Base-by-base conservation (phyloP, 2,113 vertebrate species). In the Xyrauchen texanus region DNA sequence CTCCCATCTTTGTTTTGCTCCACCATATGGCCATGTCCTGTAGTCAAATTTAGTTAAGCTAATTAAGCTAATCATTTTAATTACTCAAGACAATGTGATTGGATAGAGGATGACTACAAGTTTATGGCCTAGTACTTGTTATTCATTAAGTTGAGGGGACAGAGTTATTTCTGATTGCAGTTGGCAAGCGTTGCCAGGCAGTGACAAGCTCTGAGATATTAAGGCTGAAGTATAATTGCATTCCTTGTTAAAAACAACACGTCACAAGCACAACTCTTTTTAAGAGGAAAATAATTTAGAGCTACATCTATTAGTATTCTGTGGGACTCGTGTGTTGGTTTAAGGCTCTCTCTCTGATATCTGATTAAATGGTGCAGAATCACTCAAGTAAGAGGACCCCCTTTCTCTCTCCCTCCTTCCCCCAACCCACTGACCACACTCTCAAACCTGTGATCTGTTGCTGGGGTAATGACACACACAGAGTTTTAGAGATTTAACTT, bases 41-140 rank as follows among this genome's bases (percentile, higher is more conserved):
- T 99, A 99, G 98, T 99, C 97, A 99, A 98, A 99, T 99, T 98
- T 97, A 98, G 96, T 98, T 99, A 99, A 99, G 98, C 98, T 99
- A 98, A 99, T 99, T 99, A 99, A 98, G 97, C 96, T 99, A 99
- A 99, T 99, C 97, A 99, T 98, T 99, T 99, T 99, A 99, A 99
- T 99, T 99, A 99, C 97, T 98, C 97, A 96, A 98, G 98, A 99
- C 98, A 98, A 98, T 97, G 97, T 98, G 96, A 97, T 97, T 98
- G 96, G 97, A 96, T 98, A 94, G 96, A 97, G 93, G 95, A 98
- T 95, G 97, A 96, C 96, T 97, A 96, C 95, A 96, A 99, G 96
- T 98, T 98, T 98, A 98, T 96, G 94, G 96, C 95, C 95, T 96
- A 98, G 95, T 97, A 94, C 95, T 96, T 98, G 95, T 98, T 98